Evolutionary conservation across 2,113 vertebrate genomes (phyloP).

Genomic region (Dipodomys stephensi): DNA sequence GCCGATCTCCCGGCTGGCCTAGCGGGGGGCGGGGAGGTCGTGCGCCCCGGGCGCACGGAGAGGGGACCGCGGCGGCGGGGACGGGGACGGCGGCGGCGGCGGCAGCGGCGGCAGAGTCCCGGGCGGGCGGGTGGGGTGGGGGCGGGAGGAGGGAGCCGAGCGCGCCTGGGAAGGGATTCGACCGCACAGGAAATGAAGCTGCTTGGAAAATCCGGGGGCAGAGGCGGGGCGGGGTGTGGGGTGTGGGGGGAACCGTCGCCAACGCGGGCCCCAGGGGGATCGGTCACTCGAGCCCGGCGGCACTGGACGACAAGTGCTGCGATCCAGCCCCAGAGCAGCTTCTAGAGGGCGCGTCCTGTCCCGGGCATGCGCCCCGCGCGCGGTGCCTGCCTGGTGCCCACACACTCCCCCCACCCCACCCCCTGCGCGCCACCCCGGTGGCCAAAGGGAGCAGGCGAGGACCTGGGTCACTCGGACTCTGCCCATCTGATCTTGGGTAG

Average conservation of each 20-base stretch:
- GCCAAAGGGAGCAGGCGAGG: not conserved
- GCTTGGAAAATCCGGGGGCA: slow-evolving; percentile 43
- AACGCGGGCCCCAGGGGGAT: no score
- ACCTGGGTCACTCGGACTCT: not conserved
- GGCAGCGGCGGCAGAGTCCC: not conserved
- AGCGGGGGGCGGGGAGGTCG: slow-evolving; percentile 35
- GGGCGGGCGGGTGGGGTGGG: no score
- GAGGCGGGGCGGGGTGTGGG: not conserved
- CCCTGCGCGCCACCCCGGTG: not conserved
- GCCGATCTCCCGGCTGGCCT: not conserved
- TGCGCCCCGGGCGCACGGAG: slow-evolving; percentile 53
- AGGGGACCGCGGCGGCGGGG: slow-evolving; percentile 76
- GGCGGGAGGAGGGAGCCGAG: not conserved
- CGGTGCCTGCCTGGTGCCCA: not conserved
- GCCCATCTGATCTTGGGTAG: no score
- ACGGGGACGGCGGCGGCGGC: slow-evolving; percentile 58
- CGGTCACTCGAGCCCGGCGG: not conserved
- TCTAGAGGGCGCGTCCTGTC: not conserved
- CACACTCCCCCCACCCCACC: not conserved
- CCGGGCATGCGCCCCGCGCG: not conserved
- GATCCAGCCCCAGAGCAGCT: not conserved
- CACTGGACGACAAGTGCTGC: slow-evolving; percentile 34
- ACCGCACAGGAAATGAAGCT: slow-evolving; percentile 73
- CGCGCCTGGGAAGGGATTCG: slow-evolving; percentile 79
- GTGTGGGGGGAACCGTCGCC: not conserved